Conservation (phyloP, 2,797 vertebrate genomes). For the Novumbra hubbsi region DNA sequence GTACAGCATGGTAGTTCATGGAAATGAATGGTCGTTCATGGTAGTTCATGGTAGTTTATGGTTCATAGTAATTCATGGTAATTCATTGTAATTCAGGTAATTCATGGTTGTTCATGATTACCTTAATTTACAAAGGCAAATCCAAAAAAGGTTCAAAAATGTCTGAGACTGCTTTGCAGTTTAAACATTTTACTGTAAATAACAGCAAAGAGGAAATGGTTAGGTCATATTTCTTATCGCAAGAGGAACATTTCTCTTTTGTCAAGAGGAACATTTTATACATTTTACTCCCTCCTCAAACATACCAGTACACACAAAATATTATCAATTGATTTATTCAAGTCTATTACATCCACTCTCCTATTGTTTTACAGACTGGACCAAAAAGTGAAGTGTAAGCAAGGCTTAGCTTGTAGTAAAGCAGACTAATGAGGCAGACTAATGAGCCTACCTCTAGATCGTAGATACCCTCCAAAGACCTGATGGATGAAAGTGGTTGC, state of each 20-base stretch:
- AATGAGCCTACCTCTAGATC: conserved; percentile 85
- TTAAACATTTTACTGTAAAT: conserved; percentile 93
- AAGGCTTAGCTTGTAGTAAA: not conserved
- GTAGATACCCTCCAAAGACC: conserved; percentile 95
- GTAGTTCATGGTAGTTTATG: too few species aligned
- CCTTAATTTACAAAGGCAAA: conserved; percentile 94
- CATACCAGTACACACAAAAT: too few species aligned
- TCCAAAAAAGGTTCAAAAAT: conserved; percentile 93
- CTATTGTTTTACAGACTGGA: too few species aligned
- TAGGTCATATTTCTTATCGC: not conserved
- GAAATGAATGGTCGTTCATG: too few species aligned
- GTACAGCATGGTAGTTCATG: not conserved
- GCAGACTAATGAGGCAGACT: not conserved
- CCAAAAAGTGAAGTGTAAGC: not conserved
- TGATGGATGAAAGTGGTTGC: conserved; percentile 94
- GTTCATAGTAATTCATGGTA: too few species aligned
- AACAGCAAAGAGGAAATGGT: not conserved
- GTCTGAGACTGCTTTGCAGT: conserved; percentile 96
- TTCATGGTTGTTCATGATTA: conserved; percentile 48
- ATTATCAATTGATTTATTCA: too few species aligned
- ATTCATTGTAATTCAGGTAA: not conserved
- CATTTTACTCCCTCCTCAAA: too few species aligned
- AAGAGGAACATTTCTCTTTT: not conserved
- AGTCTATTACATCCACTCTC: too few species aligned
- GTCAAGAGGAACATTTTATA: not conserved